phyloP scores from a whole-genome alignment of 1,140 invertebrate species.

The Hycleus cichorii region DNA sequence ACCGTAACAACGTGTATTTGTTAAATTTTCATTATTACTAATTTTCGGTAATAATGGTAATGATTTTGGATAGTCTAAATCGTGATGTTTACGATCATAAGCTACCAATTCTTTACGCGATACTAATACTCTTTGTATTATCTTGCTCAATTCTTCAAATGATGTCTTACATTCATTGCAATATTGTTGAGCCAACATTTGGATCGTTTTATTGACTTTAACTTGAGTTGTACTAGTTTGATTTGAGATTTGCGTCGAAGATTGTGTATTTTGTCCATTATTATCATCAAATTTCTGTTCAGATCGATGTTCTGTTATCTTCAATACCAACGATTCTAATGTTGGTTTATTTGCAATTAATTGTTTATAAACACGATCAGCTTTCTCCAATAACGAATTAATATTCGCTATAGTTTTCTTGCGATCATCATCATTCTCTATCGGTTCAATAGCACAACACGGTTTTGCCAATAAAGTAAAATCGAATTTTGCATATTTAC shows the following conservation, averaged over 20 bases:
- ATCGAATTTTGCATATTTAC: conserved; percentile 99
- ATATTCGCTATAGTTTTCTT: conserved; percentile 90
- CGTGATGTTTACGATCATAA: conserved; percentile 79
- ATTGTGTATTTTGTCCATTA: conserved; percentile 21
- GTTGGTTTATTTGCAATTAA: conserved; percentile 82
- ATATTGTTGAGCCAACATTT: conserved; percentile 84
- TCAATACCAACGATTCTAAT: conserved; percentile 70
- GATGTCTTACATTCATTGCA: conserved; percentile 89
- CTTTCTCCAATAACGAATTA: conserved; percentile 85
- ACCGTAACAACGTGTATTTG: conserved; percentile 60
- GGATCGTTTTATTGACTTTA: conserved; percentile 78
- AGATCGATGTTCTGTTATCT: conserved; percentile 67
- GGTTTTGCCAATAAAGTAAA: conserved; percentile 83
- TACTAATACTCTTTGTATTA: conserved; percentile 63
- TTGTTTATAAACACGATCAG: conserved; percentile 89
- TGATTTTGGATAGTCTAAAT: conserved; percentile 34
- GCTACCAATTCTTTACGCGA: conserved; percentile 75
- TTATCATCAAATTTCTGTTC: conserved; percentile 57
- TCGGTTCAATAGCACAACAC: conserved; percentile 93
- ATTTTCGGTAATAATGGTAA: conserved; percentile 20
- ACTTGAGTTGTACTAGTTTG: conserved; percentile 33
- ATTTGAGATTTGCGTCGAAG: neutral
- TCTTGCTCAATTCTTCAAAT: conserved; percentile 94
- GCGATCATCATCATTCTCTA: conserved; percentile 93
- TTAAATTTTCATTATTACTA: neutral